Conservation (phyloP, 2,113 vertebrate species). For the human region GRCh38 chr1:189775501-189776000, state of each 20-base stretch:
- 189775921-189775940: not conserved
- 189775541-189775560: not conserved
- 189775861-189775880: not conserved
- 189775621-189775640: not conserved
- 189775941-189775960: not conserved
- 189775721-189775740: not conserved
- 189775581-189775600: not conserved
- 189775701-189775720: not conserved
- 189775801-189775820: not conserved
- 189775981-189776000: not conserved
- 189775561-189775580: not conserved
- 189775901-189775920: not conserved
- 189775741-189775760: not conserved
- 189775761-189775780: not conserved
- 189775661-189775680: not conserved
- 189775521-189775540: not conserved
- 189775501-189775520: not conserved
- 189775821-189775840: not conserved
- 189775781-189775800: not conserved
- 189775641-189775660: not conserved
- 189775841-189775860: not conserved
- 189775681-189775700: not conserved
- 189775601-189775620: not conserved
- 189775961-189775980: not conserved
- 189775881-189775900: not conserved